A percentile compares a stretch with the other conserved stretches of the same genome.
phyloP scores from a whole-genome alignment of 2,888 invertebrate genomes.

The Agrochola litura region DNA sequence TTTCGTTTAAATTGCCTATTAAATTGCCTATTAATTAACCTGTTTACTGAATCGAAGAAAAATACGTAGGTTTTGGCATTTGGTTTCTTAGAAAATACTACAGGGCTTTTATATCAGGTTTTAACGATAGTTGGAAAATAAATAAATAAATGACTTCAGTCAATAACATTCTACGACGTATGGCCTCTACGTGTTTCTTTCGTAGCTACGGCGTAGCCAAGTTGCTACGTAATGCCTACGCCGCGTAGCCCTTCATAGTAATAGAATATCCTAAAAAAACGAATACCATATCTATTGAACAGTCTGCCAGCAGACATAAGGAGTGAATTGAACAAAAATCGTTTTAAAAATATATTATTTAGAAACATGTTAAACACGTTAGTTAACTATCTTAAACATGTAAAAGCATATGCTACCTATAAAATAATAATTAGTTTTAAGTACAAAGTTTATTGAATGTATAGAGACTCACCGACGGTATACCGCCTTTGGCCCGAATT shows the following conservation, averaged over 20 bases:
- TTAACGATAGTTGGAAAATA: not conserved
- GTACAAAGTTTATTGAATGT: too few relatives aligned
- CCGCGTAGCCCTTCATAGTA: not conserved
- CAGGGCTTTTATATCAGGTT: not conserved
- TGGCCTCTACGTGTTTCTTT: conserved; percentile 1
- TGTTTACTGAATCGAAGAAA: not conserved
- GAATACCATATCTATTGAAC: too few relatives aligned
- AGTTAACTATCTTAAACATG: too few relatives aligned
- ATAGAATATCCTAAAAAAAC: too few relatives aligned
- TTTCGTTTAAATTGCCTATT: not conserved
- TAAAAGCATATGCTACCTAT: too few relatives aligned
- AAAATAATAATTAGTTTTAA: too few relatives aligned
- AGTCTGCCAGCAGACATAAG: too few relatives aligned
- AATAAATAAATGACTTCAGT: not conserved
- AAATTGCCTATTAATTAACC: not conserved
- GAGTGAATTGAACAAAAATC: too few relatives aligned
- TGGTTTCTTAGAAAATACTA: not conserved
- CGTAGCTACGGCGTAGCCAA: conserved; percentile 24
- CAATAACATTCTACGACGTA: conserved; percentile 9
- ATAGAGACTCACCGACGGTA: too few relatives aligned
- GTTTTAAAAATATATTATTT: too few relatives aligned
- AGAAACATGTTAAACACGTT: too few relatives aligned
- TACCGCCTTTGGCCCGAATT: too few relatives aligned
- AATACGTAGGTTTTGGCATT: not conserved
- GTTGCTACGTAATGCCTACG: conserved; percentile 26